Percentiles rank a stretch among this genome's conserved stretches.
Conservation (phyloP, 2,888 invertebrate species). For the Drosophila demipolita region DNA sequence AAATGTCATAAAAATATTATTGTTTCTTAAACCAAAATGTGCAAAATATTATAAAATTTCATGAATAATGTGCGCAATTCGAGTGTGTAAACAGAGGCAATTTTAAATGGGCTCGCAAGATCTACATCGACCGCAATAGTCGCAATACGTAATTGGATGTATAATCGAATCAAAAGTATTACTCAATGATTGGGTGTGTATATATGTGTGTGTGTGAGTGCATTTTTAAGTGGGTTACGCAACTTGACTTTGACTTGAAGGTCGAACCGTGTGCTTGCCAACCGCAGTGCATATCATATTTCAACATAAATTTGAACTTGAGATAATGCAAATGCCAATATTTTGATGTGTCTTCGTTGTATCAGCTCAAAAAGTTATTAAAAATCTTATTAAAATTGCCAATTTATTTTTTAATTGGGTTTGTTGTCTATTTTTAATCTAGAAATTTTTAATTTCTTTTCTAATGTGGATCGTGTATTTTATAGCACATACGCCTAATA, state of each 20-base stretch:
- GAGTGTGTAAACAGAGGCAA: conserved; percentile 2
- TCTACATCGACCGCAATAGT: conserved; percentile 35
- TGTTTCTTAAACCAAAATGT: background rate
- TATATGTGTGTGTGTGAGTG: background rate
- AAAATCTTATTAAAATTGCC: background rate
- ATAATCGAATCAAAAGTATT: conserved; percentile 22
- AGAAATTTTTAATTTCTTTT: background rate
- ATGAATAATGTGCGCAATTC: background rate
- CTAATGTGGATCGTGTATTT: background rate
- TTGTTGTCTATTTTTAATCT: background rate
- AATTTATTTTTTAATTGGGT: background rate
- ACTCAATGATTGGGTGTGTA: conserved; percentile 7
- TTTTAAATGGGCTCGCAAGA: conserved; percentile 37
- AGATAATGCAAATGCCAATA: conserved; percentile 30
- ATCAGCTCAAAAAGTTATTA: conserved; percentile 1
- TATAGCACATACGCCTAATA: background rate
- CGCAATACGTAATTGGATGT: conserved; percentile 21
- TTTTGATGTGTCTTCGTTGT: background rate
- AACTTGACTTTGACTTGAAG: conserved; percentile 66
- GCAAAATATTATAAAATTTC: background rate
- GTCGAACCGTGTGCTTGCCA: conserved; percentile 33
- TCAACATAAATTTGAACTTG: conserved; percentile 36
- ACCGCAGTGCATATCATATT: conserved; percentile 40
- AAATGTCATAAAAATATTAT: too few relatives aligned
- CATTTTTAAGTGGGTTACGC: conserved; percentile 53